phyloP scores from a whole-genome alignment of 2,888 invertebrate genomes.

The Carcina quercana region DNA sequence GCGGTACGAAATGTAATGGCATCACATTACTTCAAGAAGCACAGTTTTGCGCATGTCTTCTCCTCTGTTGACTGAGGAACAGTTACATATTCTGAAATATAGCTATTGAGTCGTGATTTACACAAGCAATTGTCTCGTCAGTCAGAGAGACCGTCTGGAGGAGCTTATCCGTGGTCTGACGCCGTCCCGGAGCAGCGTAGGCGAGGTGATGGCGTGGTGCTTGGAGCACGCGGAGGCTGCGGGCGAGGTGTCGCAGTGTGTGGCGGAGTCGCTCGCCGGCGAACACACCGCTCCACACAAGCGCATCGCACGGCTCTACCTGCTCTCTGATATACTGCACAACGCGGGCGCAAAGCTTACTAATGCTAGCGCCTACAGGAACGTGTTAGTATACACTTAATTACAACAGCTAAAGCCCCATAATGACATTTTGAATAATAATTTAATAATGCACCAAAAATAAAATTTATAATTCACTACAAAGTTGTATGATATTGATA shows the following conservation, averaged over 20 bases:
- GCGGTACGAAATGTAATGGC: no score
- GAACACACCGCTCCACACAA: constrained; percentile 85
- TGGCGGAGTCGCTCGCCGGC: constrained; percentile 89
- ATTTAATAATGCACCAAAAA: no score
- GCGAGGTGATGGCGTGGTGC: constrained; percentile 99
- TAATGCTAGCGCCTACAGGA: constrained; percentile 94
- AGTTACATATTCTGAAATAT: no score
- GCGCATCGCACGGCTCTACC: constrained; percentile 94
- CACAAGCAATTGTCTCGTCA: constrained; percentile 37
- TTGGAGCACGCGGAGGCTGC: constrained; percentile 99
- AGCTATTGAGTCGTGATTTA: no score
- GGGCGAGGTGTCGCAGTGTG: constrained; percentile 93
- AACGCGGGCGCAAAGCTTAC: constrained; percentile 97
- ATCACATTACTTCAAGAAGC: no score
- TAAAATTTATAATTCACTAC: no score
- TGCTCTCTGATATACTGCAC: constrained; percentile 97
- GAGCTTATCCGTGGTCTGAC: constrained; percentile 90
- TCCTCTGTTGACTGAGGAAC: no score
- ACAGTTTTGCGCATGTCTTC: no score
- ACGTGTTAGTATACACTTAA: constrained; percentile 86
- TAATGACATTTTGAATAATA: no score
- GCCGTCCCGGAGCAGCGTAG: constrained; percentile 87
- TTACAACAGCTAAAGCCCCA: no score
- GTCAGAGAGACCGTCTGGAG: constrained; percentile 94
- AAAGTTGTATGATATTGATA: no score